Conservation (phyloP, 1,140 invertebrate species). For the Aethina tumida region DNA sequence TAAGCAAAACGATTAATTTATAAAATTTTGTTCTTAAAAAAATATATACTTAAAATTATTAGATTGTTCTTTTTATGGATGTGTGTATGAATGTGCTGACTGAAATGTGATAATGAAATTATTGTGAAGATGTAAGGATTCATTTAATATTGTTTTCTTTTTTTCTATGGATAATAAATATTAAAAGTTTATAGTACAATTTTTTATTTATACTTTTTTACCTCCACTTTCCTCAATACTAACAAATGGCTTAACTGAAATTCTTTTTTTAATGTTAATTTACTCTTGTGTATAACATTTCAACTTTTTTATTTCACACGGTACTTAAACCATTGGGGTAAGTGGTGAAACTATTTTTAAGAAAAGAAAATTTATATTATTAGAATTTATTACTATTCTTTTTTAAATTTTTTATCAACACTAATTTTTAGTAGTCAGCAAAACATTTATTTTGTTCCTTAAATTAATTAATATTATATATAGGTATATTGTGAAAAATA, state of each 20-base stretch:
- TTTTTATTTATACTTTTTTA: conserved; percentile 14
- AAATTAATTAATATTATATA: too few relatives aligned
- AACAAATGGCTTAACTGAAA: background rate
- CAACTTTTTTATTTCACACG: too few relatives aligned
- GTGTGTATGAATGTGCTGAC: conserved; percentile 15
- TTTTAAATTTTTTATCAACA: too few relatives aligned
- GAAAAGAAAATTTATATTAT: conserved; percentile 1
- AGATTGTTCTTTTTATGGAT: conserved; percentile 21
- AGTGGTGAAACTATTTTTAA: conserved; percentile 3
- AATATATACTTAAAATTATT: conserved; percentile 26
- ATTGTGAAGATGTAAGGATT: conserved; percentile 21
- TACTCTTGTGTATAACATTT: too few relatives aligned
- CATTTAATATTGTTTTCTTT: conserved; percentile 23
- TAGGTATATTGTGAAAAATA: too few relatives aligned
- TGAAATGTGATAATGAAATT: conserved; percentile 22
- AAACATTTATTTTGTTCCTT: too few relatives aligned
- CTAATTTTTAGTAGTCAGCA: too few relatives aligned
- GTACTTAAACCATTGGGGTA: too few relatives aligned
- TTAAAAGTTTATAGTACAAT: too few relatives aligned
- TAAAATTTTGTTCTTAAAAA: conserved; percentile 24
- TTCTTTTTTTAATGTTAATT: too few relatives aligned
- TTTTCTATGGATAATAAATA: conserved; percentile 26
- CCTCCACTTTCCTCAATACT: background rate
- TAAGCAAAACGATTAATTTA: conserved; percentile 21
- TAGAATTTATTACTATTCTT: too few relatives aligned